Evolutionary conservation across 2,797 vertebrate species (phyloP).

Genomic region (Setipinna tenuifilis): DNA sequence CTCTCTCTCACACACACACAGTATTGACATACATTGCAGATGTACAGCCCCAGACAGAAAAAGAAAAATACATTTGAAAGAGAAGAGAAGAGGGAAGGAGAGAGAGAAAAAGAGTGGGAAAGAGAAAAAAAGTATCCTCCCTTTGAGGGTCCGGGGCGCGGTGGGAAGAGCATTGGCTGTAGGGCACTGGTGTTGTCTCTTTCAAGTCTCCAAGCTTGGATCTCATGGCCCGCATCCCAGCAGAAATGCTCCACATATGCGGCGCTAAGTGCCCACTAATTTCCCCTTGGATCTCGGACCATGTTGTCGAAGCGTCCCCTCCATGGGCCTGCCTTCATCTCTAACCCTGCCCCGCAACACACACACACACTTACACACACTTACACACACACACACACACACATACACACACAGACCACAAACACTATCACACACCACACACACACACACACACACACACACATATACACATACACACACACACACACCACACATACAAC

Average conservation of each 20-base stretch:
- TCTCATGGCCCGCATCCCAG: constrained; percentile 67
- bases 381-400: too few species aligned
- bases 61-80: not conserved
- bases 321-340: constrained; percentile 30
- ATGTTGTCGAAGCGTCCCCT: constrained; percentile 51
- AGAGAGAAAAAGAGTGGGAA: too few species aligned
- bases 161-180: constrained; percentile 45
- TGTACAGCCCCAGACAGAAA: not conserved
- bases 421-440: too few species aligned
- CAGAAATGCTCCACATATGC: constrained; percentile 67
- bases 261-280: constrained; percentile 72
- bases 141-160: constrained; percentile 23
- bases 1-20: not conserved
- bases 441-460: too few species aligned
- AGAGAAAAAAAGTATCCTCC: not conserved
- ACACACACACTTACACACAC: too few species aligned
- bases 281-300: constrained; percentile 69
- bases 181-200: constrained; percentile 62
- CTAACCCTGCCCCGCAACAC: constrained; percentile 4
- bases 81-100: not conserved
- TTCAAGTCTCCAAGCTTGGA: constrained; percentile 72
- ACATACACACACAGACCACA: too few species aligned
- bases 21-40: not conserved
- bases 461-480: too few species aligned
- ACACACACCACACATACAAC: not conserved